Evolutionary conservation across 1,140 invertebrate species (phyloP), one percentile per base, ranked within the genome.

Genomic region (Drosophila insularis): DNA sequence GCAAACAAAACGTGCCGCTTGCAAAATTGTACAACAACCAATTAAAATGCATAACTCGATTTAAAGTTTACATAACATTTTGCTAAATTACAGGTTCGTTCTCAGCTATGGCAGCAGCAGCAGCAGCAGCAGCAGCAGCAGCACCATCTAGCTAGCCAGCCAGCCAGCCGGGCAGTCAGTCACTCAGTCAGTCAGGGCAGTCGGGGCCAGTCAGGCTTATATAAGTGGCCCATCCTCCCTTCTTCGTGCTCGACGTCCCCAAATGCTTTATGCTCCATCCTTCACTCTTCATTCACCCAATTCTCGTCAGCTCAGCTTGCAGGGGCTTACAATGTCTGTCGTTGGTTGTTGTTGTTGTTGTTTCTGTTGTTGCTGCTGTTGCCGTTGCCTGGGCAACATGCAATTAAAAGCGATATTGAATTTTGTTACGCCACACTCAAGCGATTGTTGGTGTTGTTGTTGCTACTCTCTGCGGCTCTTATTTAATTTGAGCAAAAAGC

Each of bases 21-120:
- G 71, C 79, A 79, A 87, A 69, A 87, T 86, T 89, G 82, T 86
- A 82, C 82, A 86, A 86, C 82, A 86, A 89, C 82, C 82, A 86
- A 86, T 86, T 86, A 86, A 86, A 86, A 89, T 86, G 82, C 82
- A 86, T 86, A 86, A 86, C 82, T 86, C 79, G 82, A 86, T 86
- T 86, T 86, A 86, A 86, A 86, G 82, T 86, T 86, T 86, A 86
- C 79, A 86, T 86, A 86, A 86, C 82, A 89, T 86, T 86, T 86
- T 86, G 80, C 84, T 89, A 86, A 86, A 86, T 86, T 87, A 86
- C 82, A 79, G 82, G 82, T 87, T 86, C 74, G 78, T 68, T 63
- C 70, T 27, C 27, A 27, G 27, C 21, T 21, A 1, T 21, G 21
- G 21, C 27, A 27, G 27, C 23, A 5, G 23, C 23, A 23, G 23